phyloP scores from a whole-genome alignment of 2,113 vertebrate species.

The Austrofundulus limnaeus region DNA sequence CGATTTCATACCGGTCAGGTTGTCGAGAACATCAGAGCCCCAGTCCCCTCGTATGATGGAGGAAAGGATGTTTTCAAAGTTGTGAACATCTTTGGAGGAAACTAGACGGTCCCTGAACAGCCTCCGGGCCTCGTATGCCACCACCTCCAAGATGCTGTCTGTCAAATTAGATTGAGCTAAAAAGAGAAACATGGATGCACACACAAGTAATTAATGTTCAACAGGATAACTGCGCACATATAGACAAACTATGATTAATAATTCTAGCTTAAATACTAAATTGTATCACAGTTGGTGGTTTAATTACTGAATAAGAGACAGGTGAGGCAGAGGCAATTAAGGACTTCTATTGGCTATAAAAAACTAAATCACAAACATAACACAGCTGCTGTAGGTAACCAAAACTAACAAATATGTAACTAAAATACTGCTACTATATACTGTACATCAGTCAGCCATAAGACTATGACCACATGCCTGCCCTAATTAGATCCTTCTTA shows the following conservation, averaged over 20 bases:
- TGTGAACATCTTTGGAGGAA: constrained; percentile 83
- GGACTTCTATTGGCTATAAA: no score
- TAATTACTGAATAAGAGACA: no score
- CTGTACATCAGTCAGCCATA: background rate
- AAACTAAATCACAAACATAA: no score
- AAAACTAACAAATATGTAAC: no score
- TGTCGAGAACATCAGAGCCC: constrained; percentile 88
- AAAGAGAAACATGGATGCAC: constrained; percentile 18
- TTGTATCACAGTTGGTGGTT: no score
- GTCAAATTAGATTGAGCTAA: constrained; percentile 81
- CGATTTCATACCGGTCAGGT: constrained; percentile 85
- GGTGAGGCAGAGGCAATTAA: no score
- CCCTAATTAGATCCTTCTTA: background rate
- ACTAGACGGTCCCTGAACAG: constrained; percentile 95
- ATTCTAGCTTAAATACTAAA: background rate
- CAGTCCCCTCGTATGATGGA: constrained; percentile 90
- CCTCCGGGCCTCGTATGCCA: constrained; percentile 88
- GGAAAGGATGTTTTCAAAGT: constrained; percentile 89
- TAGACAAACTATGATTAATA: background rate
- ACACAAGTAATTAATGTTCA: constrained; percentile 15
- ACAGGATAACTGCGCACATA: background rate
- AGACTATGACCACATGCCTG: background rate
- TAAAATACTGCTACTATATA: no score
- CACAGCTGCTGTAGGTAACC: no score
- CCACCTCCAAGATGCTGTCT: constrained; percentile 90